phyloP scores from a whole-genome alignment of 2,888 invertebrate species.

The Sussaba pulchella region DNA sequence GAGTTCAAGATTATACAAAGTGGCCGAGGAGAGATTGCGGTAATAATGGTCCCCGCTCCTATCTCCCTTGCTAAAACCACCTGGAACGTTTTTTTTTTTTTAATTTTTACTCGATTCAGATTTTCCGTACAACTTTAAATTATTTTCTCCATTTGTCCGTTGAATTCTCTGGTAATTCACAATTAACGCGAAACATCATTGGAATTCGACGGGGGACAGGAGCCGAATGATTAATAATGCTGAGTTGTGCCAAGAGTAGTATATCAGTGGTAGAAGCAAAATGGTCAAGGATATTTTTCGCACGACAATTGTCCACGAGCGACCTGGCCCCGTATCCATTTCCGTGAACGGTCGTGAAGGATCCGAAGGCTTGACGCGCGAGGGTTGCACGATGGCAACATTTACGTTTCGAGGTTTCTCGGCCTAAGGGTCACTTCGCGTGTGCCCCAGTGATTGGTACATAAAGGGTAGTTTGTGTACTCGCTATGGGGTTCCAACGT shows the following conservation, averaged over 20 bases:
- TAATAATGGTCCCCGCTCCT: conserved; percentile 66
- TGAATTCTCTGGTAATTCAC: conserved; percentile 56
- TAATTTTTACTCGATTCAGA: conserved; percentile 42
- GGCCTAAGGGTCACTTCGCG: conserved; percentile 5
- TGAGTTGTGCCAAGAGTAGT: background rate
- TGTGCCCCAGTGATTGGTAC: conserved; percentile 31
- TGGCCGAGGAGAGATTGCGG: conserved; percentile 67
- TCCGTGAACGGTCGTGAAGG: background rate
- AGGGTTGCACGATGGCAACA: too few species aligned
- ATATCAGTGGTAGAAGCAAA: background rate
- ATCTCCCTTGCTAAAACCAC: conserved; percentile 48
- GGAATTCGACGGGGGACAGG: background rate
- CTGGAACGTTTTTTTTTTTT: conserved; percentile 54
- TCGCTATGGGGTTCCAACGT: conserved; percentile 35
- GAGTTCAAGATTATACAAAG: conserved; percentile 63
- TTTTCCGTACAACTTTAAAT: background rate
- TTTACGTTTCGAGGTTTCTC: conserved; percentile 42
- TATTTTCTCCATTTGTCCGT: conserved; percentile 36
- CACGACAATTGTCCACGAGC: background rate
- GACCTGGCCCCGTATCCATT: conserved; percentile 25
- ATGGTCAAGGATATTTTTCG: conserved; percentile 15
- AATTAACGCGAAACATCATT: too few species aligned
- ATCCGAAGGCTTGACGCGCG: too few species aligned
- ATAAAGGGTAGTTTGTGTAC: conserved; percentile 58
- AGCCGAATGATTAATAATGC: conserved; percentile 51